phyloP scores from a whole-genome alignment of 2,113 vertebrate genomes.

The Paradoxurus hermaphroditus region DNA sequence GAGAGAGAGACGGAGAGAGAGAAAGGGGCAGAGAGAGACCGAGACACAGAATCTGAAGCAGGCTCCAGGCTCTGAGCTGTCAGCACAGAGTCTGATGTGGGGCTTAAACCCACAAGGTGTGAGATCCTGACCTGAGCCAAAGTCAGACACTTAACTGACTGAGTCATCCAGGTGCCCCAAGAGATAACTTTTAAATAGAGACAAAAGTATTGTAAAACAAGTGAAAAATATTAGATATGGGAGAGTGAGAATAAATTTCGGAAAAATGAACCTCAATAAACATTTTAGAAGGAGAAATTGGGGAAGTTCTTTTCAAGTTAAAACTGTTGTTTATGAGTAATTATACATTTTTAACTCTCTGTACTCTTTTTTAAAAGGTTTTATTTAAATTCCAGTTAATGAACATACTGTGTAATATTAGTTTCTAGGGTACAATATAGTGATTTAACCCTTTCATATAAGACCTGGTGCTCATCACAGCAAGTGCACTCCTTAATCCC shows the following conservation, averaged over 20 bases:
- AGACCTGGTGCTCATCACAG: neutral
- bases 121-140: neutral
- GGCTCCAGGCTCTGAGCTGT: neutral
- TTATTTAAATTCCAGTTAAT: neutral
- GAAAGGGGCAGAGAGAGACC: neutral
- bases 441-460: neutral
- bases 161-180: neutral
- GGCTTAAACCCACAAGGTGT: neutral
- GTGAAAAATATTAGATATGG: neutral
- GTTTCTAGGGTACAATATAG: neutral
- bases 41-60: neutral
- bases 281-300: neutral
- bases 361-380: neutral
- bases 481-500: neutral
- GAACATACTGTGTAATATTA: neutral
- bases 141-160: neutral
- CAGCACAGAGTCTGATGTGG: neutral
- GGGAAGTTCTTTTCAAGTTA: neutral
- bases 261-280: neutral
- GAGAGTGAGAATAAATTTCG: neutral
- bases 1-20: neutral
- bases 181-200: neutral
- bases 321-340: neutral
- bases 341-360: neutral
- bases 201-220: neutral